These are phyloP conservation scores for Rhineura floridana DNA, from an alignment of 2,113 vertebrate genomes.

Conservation along the genomic window DNA sequence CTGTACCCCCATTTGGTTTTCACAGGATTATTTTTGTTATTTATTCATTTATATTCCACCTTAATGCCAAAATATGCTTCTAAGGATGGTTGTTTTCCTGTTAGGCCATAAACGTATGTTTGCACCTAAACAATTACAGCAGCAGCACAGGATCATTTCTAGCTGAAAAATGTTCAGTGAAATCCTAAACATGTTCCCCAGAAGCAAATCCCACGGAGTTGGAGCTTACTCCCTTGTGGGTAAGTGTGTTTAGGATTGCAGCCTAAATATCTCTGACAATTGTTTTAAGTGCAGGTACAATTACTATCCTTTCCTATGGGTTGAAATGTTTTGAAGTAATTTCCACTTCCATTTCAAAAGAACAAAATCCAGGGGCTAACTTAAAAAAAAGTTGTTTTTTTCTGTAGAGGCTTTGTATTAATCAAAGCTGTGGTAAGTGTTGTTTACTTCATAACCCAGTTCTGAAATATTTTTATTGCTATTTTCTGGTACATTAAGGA, in stretches of 20 bases:
- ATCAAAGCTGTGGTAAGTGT: background rate
- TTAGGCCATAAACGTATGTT: background rate
- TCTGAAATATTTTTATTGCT: background rate
- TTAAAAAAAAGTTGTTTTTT: background rate
- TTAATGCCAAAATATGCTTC: too few relatives aligned
- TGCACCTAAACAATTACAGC: background rate
- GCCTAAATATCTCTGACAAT: background rate
- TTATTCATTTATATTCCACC: too few relatives aligned
- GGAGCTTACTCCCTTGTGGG: background rate
- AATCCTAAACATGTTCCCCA: background rate
- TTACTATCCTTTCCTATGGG: background rate
- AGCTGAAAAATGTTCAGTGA: background rate
- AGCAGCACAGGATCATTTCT: background rate
- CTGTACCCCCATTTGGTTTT: too few relatives aligned
- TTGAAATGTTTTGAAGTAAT: background rate
- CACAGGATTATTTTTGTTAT: too few relatives aligned
- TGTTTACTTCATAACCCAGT: background rate
- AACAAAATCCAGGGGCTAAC: background rate
- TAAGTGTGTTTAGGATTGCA: background rate
- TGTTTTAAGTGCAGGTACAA: background rate
- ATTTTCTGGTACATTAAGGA: slow-evolving; percentile 1
- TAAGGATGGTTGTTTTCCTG: background rate
- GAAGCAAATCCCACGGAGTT: background rate
- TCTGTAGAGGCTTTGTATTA: background rate
- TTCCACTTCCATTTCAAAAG: too few relatives aligned